Evolutionary conservation across 2,888 invertebrate genomes (phyloP), one percentile per base, ranked within the genome.

Genomic region (Hirtodrosophila histrioides): DNA sequence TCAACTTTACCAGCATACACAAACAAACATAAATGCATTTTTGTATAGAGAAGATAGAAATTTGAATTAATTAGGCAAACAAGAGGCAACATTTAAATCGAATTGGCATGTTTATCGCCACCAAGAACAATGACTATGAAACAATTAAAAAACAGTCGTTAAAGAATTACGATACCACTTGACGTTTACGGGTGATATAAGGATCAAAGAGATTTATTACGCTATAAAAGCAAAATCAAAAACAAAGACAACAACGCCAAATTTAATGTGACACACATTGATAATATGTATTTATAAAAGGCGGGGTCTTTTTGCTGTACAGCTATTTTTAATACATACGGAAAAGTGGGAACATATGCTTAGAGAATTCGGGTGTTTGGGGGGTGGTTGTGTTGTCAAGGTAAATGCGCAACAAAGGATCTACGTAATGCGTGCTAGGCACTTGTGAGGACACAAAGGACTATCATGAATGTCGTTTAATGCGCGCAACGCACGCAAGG

Each of bases 391-490:
- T 46, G 61, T 73, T 62, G 63, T 45, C 71, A 68, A 57, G 71
- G 62, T 43, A 36, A 61, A 69, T 48, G 69, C 69, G 73, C 75
- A 74, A 61, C 69, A 76, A 57, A 54, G 58, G 48, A 64, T 75
- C 58, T 10, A 27, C 35, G 58, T 62, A 78, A 80, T 74, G 88
- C 86, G 85, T 85, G 85, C 86, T 69, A 67, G 76, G 86, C 69
- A 86, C 85, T 86, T 84, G 75, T 61, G 46, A 39, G 35, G 55
- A 53, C 46, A 31, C 27, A 56, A 57, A 69, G 55, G 61, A 57
- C 40, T 56, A 46, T 62, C 48, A 58, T 49, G 56, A 50, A 61
- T 56, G 40, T 35, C 49, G 39, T 24, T 46, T 63, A 76, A 82
- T 77, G 62, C 37, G 27, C 12, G 4, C 9, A 8, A 33, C 3